Evolutionary conservation across 2,797 vertebrate genomes (phyloP), one percentile per base, ranked within the genome.

Genomic region (Microhierax caerulescens): DNA sequence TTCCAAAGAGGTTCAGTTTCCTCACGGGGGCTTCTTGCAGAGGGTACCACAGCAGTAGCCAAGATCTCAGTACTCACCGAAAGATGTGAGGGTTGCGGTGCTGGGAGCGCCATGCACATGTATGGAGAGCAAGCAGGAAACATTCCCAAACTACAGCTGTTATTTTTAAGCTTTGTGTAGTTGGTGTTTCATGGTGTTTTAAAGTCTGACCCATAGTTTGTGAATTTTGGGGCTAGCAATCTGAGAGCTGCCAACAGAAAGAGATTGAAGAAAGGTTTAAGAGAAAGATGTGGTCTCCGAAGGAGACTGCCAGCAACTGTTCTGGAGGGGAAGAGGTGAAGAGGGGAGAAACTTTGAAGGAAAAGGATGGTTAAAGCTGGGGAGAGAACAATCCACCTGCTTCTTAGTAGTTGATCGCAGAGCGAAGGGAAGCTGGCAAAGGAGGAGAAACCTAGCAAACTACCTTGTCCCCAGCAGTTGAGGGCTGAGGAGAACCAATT

Each of bases 71-170:
- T 47, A 9, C 6, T 53, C 24, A 9, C 11, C 68, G 10, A 25
- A 41, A 68, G 3, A 4, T 68, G 6, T 30, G 54, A 67, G 41
- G 17, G 5, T 22, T 87, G 41, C 47, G 54, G 48, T 36, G 51
- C 10, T 21, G 5, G 47, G 41, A 67, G 30, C 4, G 27, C 11
- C 18, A 10, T 8, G 7, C 15, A 45, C 0, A 0, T 5, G 3
- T 61, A 24, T 12, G 57, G 32, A 53, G 50, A 68, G 7, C 34
- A 76, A 91, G 14, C 10, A 50, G 57, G 25, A 85, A 79, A 9
- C 17, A 37, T 28, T 19, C 16, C 12, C 21, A 53, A 16, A 68
- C 6, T 34, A 11, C 22, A 87, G 10, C 10, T n/a, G 7, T 51
- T 76, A 22, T 36, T 77, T 88, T 78, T 53, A 79, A 87, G n/a